Evolutionary conservation across 2,113 vertebrate species (phyloP).

Genomic region (Reinhardtius hippoglossoides): DNA sequence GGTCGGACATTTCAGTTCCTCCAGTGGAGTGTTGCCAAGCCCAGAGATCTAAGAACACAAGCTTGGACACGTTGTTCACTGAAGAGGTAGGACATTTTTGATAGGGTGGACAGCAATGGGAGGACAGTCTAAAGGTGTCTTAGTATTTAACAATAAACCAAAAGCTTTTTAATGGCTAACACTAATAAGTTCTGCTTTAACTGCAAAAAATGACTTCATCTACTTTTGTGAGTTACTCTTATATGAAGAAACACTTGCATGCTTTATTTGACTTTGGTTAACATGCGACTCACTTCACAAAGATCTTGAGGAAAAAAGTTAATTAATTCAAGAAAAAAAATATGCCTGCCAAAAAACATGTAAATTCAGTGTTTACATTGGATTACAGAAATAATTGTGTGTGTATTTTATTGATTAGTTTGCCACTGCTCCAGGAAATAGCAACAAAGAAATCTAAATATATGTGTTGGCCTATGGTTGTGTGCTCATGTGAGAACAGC

Average conservation of each 20-base stretch:
- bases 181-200: not conserved
- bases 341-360: not conserved
- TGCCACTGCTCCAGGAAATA: not conserved
- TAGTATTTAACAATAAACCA: slow-evolving; percentile 22
- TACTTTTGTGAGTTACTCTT: not conserved
- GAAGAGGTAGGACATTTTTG: slow-evolving; percentile 47
- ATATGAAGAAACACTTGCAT: not conserved
- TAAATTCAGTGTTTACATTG: not conserved
- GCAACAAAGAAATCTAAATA: slow-evolving; percentile 29
- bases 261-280: not conserved
- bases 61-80: slow-evolving; percentile 43
- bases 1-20: slow-evolving; percentile 72
- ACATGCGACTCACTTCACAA: not conserved
- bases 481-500: slow-evolving; percentile 27
- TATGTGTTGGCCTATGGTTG: slow-evolving; percentile 17
- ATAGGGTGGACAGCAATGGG: slow-evolving; percentile 27
- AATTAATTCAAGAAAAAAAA: not conserved
- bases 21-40: slow-evolving; percentile 66
- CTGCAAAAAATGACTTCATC: not conserved
- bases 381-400: slow-evolving; percentile 8
- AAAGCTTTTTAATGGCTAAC: not conserved
- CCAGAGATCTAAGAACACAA: slow-evolving; percentile 57
- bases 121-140: slow-evolving; percentile 26
- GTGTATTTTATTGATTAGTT: slow-evolving; percentile 12
- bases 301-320: not conserved